Conservation (phyloP, 2,888 invertebrate species). For the Spisula subtruncata region DNA sequence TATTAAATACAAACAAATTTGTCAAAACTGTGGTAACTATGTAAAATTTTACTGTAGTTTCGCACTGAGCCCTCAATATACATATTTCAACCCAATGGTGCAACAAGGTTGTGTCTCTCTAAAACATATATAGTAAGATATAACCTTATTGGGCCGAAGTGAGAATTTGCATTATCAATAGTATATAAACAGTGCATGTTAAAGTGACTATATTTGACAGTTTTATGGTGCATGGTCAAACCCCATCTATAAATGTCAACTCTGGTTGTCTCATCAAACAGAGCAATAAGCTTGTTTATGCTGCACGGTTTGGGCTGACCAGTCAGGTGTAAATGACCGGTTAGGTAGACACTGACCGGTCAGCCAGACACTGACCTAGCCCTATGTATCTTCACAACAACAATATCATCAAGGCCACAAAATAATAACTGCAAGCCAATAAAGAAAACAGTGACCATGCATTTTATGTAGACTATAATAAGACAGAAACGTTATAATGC, state of each 20-base stretch:
- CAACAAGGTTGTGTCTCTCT: too few relatives aligned
- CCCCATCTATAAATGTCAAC: constrained; percentile 3
- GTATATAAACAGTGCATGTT: background rate
- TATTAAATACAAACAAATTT: too few relatives aligned
- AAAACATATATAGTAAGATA: too few relatives aligned
- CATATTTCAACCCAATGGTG: too few relatives aligned
- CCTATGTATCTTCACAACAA: background rate
- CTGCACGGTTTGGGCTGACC: too few relatives aligned
- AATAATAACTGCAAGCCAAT: background rate
- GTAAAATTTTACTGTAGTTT: too few relatives aligned
- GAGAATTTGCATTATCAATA: too few relatives aligned
- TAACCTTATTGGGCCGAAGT: too few relatives aligned
- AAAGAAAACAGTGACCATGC: constrained; percentile 4
- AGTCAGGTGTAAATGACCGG: background rate
- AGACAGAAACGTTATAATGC: too few relatives aligned
- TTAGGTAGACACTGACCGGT: constrained; percentile 5
- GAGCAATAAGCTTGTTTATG: background rate
- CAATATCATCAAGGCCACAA: too few relatives aligned
- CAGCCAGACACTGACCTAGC: background rate
- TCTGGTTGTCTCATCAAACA: background rate
- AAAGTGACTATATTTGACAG: background rate
- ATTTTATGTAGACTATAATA: background rate
- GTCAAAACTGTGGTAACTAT: too few relatives aligned
- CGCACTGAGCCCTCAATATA: too few relatives aligned
- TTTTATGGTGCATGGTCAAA: background rate